Evolutionary conservation across 2,113 vertebrate genomes (phyloP), one percentile per base, ranked within the genome.

Genomic region (Silurus meridionalis): DNA sequence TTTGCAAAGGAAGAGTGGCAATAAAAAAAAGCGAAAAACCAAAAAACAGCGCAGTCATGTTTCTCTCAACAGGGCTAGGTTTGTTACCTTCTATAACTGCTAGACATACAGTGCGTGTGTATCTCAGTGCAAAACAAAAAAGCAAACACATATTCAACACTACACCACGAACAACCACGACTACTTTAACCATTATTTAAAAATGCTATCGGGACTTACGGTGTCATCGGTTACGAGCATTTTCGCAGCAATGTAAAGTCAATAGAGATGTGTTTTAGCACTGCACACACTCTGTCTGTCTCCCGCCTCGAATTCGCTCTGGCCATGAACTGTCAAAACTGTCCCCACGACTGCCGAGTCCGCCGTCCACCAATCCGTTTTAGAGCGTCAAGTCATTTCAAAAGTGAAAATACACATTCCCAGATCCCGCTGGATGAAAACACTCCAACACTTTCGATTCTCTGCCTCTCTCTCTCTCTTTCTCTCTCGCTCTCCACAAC

Each of bases 321-420:
- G 86, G 55, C 58, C 60, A 46, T 46, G 60, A 87, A 78, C 85
- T 90, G 89, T 89, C 88, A 90, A 37, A 78, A 80, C 81, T 83
- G 83, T 6, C 82, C n/a, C 52, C 72, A 37, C 80, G 61, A 57
- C 58, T 81, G 66, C 74, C 37, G 63, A 80, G 60, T 83, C 72
- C 58, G 80, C 14, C 69, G 82, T 75, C 75, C 81, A 23, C 53
- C 61, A 48, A 48, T 21, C 78, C 50, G 67, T 66, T 28, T 60
- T 48, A 86, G 7, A 81, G 75, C 53, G 85, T 57, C 82, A 88
- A 83, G 88, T 93, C 92, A 94, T 95, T 92, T 92, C 93, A 95
- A 95, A 95, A 95, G 93, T 94, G 94, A 95, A 95, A 96, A 94
- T 90, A 94, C 21, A 5, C 85, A 90, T 91, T 87, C 91, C 91